Conservation (phyloP, 2,113 vertebrate genomes). For the Albula glossodonta region DNA sequence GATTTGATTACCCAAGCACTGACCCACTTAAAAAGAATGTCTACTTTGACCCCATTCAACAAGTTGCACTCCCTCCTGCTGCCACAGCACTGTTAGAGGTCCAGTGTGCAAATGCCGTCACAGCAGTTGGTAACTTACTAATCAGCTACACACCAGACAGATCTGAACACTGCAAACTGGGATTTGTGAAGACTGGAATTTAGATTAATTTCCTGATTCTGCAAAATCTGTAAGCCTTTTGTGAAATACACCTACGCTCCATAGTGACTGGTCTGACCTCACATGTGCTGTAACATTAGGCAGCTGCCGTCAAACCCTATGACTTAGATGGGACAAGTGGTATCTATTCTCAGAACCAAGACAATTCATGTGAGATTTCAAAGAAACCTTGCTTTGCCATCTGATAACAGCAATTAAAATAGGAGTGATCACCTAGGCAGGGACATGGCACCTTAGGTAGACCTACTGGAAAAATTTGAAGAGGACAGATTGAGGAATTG, state of each 20-base stretch:
- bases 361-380: too few relatives aligned
- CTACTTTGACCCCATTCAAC: conserved; percentile 59
- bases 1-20: conserved; percentile 17
- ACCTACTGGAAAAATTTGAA: too few relatives aligned
- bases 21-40: conserved; percentile 60
- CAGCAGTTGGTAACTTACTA: conserved; percentile 12
- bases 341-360: too few relatives aligned
- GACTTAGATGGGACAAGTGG: too few relatives aligned
- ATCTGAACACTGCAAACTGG: not conserved
- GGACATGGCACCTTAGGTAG: too few relatives aligned
- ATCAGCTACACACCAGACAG: not conserved
- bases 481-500: too few relatives aligned
- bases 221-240: not conserved
- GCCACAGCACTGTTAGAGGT: conserved; percentile 10
- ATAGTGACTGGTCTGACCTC: too few relatives aligned
- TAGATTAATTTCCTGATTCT: not conserved
- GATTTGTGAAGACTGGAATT: not conserved
- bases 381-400: too few relatives aligned
- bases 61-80: conserved; percentile 32
- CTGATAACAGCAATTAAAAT: too few relatives aligned
- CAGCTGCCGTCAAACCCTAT: too few relatives aligned
- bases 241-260: too few relatives aligned
- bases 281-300: conserved; percentile 12
- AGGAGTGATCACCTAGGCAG: too few relatives aligned
- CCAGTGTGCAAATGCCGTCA: not conserved